phyloP scores from a whole-genome alignment of 64 coral and sea anemone genomes.

The Acropora tenuis region DNA sequence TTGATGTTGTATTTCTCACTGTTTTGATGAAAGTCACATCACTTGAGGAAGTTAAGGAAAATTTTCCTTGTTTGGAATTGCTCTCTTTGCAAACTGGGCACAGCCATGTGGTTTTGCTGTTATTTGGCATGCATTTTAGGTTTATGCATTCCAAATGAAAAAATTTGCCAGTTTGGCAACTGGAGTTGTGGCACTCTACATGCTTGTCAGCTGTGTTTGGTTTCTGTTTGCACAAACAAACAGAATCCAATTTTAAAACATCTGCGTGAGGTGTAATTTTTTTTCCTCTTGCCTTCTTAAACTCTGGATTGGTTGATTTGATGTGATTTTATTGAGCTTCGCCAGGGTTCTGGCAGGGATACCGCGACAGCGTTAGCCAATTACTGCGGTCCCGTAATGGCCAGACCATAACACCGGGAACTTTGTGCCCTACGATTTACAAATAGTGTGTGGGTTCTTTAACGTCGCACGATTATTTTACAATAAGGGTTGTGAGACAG shows the following conservation, averaged over 20 bases:
- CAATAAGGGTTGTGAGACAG: too few relatives aligned
- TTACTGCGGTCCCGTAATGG: too few relatives aligned
- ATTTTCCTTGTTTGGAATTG: neutral
- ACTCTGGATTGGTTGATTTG: neutral
- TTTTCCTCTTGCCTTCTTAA: neutral
- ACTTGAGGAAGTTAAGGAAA: neutral
- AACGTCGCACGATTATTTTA: too few relatives aligned
- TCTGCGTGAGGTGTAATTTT: neutral
- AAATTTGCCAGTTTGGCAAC: conserved; percentile 43
- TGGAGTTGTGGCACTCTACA: conserved; percentile 47
- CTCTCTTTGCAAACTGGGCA: conserved; percentile 21
- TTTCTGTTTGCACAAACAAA: conserved; percentile 16
- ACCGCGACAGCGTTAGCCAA: too few relatives aligned
- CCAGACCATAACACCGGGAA: too few relatives aligned
- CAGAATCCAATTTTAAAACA: conserved; percentile 18
- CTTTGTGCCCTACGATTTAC: too few relatives aligned
- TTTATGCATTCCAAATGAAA: conserved; percentile 38
- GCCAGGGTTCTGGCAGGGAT: conserved; percentile 48
- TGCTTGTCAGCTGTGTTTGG: conserved; percentile 50
- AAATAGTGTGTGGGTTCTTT: too few relatives aligned
- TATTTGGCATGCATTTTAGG: conserved; percentile 58
- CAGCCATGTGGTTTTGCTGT: conserved; percentile 56
- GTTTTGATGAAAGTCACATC: conserved; percentile 35
- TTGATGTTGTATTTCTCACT: conserved; percentile 14
- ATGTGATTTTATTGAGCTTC: neutral